phyloP scores from a whole-genome alignment of 2,113 vertebrate genomes.

The Oreochromis niloticus region DNA sequence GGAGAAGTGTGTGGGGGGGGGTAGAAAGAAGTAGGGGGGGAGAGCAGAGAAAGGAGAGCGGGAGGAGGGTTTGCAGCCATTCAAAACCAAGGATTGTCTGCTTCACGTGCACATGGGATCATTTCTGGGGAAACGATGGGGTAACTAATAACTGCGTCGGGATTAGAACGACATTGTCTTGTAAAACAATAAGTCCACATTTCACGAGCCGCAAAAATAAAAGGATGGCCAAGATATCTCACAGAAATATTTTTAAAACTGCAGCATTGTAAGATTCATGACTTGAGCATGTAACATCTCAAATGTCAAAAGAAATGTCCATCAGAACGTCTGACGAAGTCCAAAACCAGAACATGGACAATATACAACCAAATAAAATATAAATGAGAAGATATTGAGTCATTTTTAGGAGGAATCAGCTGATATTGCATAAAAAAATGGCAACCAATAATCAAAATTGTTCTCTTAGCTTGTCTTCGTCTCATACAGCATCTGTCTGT shows the following conservation, averaged over 20 bases:
- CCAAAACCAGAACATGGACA: not conserved
- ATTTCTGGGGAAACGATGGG: constrained; percentile 31
- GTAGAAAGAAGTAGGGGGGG: not conserved
- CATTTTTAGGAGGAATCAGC: not conserved
- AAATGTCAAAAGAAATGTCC: not conserved
- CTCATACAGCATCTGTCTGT: not conserved
- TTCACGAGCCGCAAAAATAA: not conserved
- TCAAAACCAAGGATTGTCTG: constrained; percentile 35
- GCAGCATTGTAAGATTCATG: not conserved
- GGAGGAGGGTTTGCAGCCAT: constrained; percentile 2
- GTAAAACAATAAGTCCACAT: constrained; percentile 23
- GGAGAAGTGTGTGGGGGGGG: not conserved
- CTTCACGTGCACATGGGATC: constrained; percentile 21
- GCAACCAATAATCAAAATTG: not conserved
- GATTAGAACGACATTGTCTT: constrained; percentile 32
- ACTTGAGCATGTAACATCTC: not conserved
- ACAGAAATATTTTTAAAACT: not conserved
- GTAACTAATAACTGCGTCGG: constrained; percentile 40
- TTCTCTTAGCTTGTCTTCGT: not conserved
- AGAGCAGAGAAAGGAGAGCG: not conserved
- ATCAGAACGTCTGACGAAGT: not conserved
- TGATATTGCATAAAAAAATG: not conserved
- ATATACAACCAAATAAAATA: not conserved
- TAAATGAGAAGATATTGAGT: not conserved
- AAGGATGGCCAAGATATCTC: not conserved